phyloP scores from a whole-genome alignment of 2,888 invertebrate species.

The Lochmaea capreae region DNA sequence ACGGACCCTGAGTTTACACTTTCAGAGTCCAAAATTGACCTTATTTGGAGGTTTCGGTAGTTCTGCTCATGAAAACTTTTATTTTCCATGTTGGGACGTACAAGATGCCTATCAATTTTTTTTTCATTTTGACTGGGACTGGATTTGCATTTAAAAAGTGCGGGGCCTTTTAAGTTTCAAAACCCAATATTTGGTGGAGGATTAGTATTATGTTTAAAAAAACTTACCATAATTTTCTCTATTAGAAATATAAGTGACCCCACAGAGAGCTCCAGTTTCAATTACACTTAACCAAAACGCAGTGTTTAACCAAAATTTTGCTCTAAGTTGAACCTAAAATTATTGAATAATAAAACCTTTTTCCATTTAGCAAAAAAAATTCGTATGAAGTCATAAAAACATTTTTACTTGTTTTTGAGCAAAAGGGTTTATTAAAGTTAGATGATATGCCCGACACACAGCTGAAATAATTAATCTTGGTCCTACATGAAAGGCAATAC shows the following conservation, averaged over 20 bases:
- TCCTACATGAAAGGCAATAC: slow-evolving; percentile 91
- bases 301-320: slow-evolving; percentile 74
- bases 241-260: slow-evolving; percentile 94
- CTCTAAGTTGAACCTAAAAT: slow-evolving; percentile 68
- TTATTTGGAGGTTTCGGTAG: no score
- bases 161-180: no score
- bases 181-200: no score
- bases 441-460: slow-evolving; percentile 86
- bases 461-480: slow-evolving; percentile 90
- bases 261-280: slow-evolving; percentile 88
- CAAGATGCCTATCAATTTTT: no score
- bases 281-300: slow-evolving; percentile 87
- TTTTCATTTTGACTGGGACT: no score
- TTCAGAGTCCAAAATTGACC: no score
- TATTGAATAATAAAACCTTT: neutral
- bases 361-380: neutral
- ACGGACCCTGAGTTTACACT: no score
- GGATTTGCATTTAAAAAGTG: no score
- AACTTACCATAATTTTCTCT: slow-evolving; percentile 89
- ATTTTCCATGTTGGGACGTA: no score
- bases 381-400: slow-evolving; percentile 13
- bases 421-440: slow-evolving; percentile 73
- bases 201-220: no score
- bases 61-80: no score
- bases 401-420: slow-evolving; percentile 68